Evolutionary conservation across 2,113 vertebrate species (phyloP).

Genomic region (Menura novaehollandiae): DNA sequence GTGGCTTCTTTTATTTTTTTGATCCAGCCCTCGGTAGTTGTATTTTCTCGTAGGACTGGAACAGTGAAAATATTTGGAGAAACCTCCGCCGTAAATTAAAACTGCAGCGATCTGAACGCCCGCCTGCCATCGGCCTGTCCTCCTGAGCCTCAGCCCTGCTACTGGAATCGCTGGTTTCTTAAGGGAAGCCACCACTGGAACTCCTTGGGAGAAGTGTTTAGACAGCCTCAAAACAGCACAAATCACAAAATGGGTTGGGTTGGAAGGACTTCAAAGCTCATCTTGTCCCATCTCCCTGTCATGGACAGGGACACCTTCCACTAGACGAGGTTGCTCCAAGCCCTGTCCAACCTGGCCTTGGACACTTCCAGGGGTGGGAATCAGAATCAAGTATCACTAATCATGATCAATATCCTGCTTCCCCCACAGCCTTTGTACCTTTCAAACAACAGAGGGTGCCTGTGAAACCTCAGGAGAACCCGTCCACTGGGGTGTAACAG

Average conservation of each 20-base stretch:
- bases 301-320: background rate
- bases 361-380: background rate
- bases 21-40: background rate
- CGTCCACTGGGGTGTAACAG: background rate
- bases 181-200: background rate
- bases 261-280: background rate
- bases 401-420: background rate
- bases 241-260: background rate
- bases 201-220: background rate
- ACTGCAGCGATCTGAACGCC: background rate
- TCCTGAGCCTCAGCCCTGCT: background rate
- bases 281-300: background rate
- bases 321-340: rapidly evolving
- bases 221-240: background rate
- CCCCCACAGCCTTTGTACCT: background rate
- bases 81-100: background rate
- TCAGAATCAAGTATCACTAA: background rate
- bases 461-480: background rate
- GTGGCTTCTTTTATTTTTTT: background rate
- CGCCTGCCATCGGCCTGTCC: rapidly evolving
- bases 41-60: background rate
- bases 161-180: background rate
- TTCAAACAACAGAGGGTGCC: background rate
- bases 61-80: background rate
- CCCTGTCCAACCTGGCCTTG: rapidly evolving